A percentile compares a stretch with the other conserved stretches of the same genome.
These are phyloP conservation scores for Stictonetta naevosa DNA, from an alignment of 2,113 vertebrate species.

Conservation along the genomic window DNA sequence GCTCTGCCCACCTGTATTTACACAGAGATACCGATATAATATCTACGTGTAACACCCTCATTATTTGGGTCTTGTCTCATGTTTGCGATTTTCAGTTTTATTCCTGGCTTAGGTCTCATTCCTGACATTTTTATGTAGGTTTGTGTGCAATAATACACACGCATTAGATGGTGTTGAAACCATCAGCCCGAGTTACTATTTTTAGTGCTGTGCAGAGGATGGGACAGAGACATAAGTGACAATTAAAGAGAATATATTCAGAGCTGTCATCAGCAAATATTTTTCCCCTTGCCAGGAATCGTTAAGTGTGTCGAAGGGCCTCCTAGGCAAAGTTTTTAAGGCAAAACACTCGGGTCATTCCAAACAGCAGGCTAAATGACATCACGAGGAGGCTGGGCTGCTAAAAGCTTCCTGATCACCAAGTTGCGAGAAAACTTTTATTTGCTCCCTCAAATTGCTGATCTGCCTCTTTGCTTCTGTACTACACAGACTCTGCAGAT, in stretches of 20 bases:
- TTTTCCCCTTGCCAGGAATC: conserved; percentile 49
- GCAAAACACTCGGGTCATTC: conserved; percentile 24
- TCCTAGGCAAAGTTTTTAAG: conserved; percentile 27
- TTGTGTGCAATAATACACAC: conserved; percentile 14
- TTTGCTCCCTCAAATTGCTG: not conserved
- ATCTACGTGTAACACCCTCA: conserved; percentile 23
- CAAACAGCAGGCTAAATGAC: not conserved
- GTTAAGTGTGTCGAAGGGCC: not conserved
- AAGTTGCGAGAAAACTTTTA: not conserved
- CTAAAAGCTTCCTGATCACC: not conserved
- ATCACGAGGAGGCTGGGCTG: conserved; percentile 15
- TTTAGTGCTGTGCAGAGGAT: conserved; percentile 50
- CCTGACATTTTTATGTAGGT: conserved; percentile 45
- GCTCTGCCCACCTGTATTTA: conserved; percentile 9
- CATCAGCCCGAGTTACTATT: conserved; percentile 40
- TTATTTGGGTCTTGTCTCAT: conserved; percentile 51
- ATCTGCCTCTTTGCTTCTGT: conserved; percentile 24
- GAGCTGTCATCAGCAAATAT: conserved; percentile 57
- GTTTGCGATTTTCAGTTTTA: conserved; percentile 51
- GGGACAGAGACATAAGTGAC: conserved; percentile 55
- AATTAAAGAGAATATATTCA: conserved; percentile 67
- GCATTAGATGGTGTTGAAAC: conserved; percentile 61
- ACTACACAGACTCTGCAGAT: conserved; percentile 33
- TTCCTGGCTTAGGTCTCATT: conserved; percentile 39
- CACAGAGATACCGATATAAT: conserved; percentile 6